Evolutionary conservation across 2,113 vertebrate species (phyloP).

Genomic region (Cinclus cinclus): DNA sequence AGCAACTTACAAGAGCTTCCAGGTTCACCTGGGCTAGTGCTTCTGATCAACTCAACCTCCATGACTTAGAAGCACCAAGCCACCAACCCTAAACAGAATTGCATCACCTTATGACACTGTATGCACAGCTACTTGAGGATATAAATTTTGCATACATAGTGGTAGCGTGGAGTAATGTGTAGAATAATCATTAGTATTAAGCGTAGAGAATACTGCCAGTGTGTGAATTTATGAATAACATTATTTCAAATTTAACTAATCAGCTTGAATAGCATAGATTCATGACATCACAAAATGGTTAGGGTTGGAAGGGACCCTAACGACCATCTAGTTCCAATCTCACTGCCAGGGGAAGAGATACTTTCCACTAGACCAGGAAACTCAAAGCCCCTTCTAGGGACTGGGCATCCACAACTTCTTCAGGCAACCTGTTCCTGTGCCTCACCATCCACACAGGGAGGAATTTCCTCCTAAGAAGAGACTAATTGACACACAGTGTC

Average conservation of each 20-base stretch:
- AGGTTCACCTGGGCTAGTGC: not conserved
- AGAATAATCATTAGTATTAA: not conserved
- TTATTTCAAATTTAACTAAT: not conserved
- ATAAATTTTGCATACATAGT: not conserved
- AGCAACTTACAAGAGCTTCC: rapidly evolving
- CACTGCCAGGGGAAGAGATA: not conserved
- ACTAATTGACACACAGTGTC: rapidly evolving
- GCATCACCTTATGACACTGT: not conserved
- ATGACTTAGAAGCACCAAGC: not conserved
- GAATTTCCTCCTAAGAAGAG: not conserved
- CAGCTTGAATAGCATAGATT: not conserved
- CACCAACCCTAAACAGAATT: not conserved
- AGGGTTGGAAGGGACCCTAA: not conserved
- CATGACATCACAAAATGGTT: too few relatives aligned
- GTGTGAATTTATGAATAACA: not conserved
- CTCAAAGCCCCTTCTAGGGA: too few relatives aligned
- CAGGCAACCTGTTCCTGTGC: too few relatives aligned
- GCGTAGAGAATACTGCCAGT: too few relatives aligned
- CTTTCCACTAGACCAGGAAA: not conserved
- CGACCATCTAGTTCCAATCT: not conserved
- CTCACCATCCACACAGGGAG: not conserved
- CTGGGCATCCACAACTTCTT: not conserved
- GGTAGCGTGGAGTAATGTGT: not conserved
- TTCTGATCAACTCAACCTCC: not conserved
- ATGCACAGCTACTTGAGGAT: not conserved